Conservation (phyloP, 2,797 vertebrate genomes). For the Enteromius fasciolatus region DNA sequence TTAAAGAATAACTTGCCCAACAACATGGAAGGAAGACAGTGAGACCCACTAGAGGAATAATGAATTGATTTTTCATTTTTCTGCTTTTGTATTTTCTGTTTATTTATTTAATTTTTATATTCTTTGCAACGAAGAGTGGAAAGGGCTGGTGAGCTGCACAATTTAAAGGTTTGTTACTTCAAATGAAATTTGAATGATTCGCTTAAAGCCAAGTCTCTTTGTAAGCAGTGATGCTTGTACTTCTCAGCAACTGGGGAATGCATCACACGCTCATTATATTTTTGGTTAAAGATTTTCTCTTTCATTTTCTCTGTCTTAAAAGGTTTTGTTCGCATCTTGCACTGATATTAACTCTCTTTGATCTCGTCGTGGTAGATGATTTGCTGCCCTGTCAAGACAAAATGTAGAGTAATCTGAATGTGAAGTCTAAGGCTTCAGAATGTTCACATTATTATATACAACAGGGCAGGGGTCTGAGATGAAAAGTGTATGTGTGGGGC, state of each 20-base stretch:
- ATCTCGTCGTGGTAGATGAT: conserved; percentile 10
- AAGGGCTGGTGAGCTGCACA: conserved; percentile 14
- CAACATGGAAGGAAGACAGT: conserved; percentile 1
- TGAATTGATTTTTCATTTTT: conserved; percentile 24
- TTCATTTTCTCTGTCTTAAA: conserved; percentile 16
- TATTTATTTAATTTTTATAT: not conserved
- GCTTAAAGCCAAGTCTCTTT: conserved; percentile 20
- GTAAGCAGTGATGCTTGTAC: conserved; percentile 3
- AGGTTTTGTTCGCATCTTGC: conserved; percentile 31
- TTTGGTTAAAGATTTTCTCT: conserved; percentile 5
- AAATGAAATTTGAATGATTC: conserved; percentile 32
- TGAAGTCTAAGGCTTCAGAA: not conserved
- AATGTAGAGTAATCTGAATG: not conserved
- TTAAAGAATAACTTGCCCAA: conserved; percentile 25
- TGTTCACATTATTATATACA: not conserved
- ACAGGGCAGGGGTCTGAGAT: not conserved
- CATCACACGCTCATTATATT: conserved; percentile 23
- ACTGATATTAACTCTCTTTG: conserved; percentile 20
- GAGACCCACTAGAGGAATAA: conserved; percentile 28
- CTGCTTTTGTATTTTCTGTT: not conserved
- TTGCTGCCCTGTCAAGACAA: not conserved
- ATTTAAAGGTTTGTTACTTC: conserved; percentile 39
- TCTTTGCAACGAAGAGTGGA: conserved; percentile 8
- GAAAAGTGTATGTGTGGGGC: not conserved
- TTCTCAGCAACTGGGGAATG: conserved; percentile 7